phyloP scores from a whole-genome alignment of 2,113 vertebrate species.

The Alectura lathami region DNA sequence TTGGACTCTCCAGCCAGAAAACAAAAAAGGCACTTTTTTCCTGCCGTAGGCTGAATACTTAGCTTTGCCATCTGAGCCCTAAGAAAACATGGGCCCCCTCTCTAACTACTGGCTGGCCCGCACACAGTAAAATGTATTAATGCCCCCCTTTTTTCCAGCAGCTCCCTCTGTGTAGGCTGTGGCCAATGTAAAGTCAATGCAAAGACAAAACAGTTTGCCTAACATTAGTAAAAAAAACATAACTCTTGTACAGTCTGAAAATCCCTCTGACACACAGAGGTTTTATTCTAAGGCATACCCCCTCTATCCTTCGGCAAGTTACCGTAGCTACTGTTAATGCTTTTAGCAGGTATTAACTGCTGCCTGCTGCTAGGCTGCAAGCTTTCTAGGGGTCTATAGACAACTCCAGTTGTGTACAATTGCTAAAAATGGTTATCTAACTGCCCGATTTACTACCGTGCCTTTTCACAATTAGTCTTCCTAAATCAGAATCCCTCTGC shows the following conservation, averaged over 20 bases:
- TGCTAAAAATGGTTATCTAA: slow-evolving; percentile 38
- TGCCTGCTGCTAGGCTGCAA: slow-evolving; percentile 36
- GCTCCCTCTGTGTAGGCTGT: slow-evolving; percentile 84
- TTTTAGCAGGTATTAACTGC: slow-evolving; percentile 66
- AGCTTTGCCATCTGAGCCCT: slow-evolving; percentile 97
- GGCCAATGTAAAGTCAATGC: slow-evolving; percentile 88
- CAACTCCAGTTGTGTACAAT: not conserved
- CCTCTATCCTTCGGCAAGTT: slow-evolving; percentile 41
- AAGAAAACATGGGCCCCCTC: slow-evolving; percentile 96
- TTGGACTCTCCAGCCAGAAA: slow-evolving; percentile 88
- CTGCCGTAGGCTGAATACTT: slow-evolving; percentile 93
- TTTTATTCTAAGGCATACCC: slow-evolving; percentile 68
- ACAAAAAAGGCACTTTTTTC: slow-evolving; percentile 96
- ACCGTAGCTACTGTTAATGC: slow-evolving; percentile 61
- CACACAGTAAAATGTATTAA: slow-evolving; percentile 94
- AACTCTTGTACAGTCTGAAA: slow-evolving; percentile 70
- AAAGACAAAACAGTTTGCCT: slow-evolving; percentile 99
- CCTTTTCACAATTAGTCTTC: not conserved
- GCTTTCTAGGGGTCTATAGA: slow-evolving; percentile 3
- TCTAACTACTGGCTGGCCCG: slow-evolving; percentile 87
- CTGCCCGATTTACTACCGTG: not conserved
- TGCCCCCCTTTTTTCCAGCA: slow-evolving; percentile 84
- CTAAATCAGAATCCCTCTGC: not conserved
- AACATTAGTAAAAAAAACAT: slow-evolving; percentile 82
- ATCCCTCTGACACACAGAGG: slow-evolving; percentile 69